Base-by-base conservation (phyloP, 2,888 invertebrate species). In the Pyrrhia umbra region DNA sequence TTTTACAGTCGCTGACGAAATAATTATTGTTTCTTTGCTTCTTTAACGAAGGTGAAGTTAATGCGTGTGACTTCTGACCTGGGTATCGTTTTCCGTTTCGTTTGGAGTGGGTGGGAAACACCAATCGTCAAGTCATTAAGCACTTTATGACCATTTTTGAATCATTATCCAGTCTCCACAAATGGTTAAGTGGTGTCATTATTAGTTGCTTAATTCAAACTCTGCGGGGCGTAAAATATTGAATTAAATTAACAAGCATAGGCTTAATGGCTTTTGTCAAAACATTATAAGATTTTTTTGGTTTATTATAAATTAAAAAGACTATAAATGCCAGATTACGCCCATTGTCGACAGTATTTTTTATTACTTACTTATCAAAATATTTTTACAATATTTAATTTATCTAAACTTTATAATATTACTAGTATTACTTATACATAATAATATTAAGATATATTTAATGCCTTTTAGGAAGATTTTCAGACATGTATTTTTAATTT, bases 31-130 rank as follows among this genome's bases (percentile, higher is more conserved):
- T 37, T 18, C 23, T 51, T 23, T n/a, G 9, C 6, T 56, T 46
- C 37, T 21, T 16, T 39, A 37, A 45, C 20, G 27, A 45, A 46
- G 15, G 40, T 25, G 25, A 40, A 43, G 40, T 74, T 58, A 52
- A 76, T 54, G 57, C 40, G 37, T 15, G 18, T 65, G 57, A 63
- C 68, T 56, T 75, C 63, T 68, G 75, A 70, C 63, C 71, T 59
- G 55, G 21, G 23, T 27, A 60, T 70, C n/a, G 45, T 56, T 60
- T 46, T 18, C 15, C 37, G 43, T 43, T 46, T 39, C 21, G n/a
- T n/a, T n/a, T n/a, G 10, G 20, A 60, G 39, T 67, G 67, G 50
- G 37, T 62, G 50, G 23, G 63, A 55, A 68, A 58, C 25, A 49
- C 15, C 46, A 39, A 64, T 75, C 34, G 27, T 27, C 40, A 47